Evolutionary conservation across 2,888 invertebrate species (phyloP), one percentile per base, ranked within the genome.

Genomic region (Tricholauxania praeusta): DNA sequence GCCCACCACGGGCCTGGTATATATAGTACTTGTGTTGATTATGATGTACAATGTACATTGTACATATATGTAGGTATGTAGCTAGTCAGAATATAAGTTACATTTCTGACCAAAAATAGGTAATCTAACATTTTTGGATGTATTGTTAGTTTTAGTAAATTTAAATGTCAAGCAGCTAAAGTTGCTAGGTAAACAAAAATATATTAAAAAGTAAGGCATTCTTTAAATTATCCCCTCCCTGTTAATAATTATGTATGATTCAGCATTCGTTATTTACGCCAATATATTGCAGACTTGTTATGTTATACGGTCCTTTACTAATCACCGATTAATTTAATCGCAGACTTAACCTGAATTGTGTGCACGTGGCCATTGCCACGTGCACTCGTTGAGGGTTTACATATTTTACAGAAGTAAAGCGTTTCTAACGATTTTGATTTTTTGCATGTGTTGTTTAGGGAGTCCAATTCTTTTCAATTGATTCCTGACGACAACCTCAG

Each of bases 291-390:
- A 70, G 70, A 39, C 66, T 76, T 78, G 59, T 73, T 79, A 77
- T 77, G 76, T 77, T 80, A 77, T 78, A 79, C 78, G 78, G 79
- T 77, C 84, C 83, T 81, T 82, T 81, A 84, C 85, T 86, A 86
- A 86, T 86, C 85, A 85, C 85, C 86, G 85, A 86, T 86, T 86
- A 86, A 86, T 85, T 85, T 86, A 86, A 85, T 86, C 85, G 84
- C 80, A 82, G 81, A 79, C 82, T 85, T 85, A 85, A 86, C 85
- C 85, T 85, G 85, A 82, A 85, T 84, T 83, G 82, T 80, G 81
- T 78, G 79, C 85, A 85, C 85, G 85, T 85, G 85, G 78, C 84
- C 72, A 73, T 57, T 57, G 82, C 75, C 82, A 83, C 82, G 82
- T 83, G 82, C 80, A 69, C 77, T 28, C 74, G 74, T 79, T 77